Evolutionary conservation across 2,888 invertebrate genomes (phyloP).

Genomic region (Drosophila histrio): DNA sequence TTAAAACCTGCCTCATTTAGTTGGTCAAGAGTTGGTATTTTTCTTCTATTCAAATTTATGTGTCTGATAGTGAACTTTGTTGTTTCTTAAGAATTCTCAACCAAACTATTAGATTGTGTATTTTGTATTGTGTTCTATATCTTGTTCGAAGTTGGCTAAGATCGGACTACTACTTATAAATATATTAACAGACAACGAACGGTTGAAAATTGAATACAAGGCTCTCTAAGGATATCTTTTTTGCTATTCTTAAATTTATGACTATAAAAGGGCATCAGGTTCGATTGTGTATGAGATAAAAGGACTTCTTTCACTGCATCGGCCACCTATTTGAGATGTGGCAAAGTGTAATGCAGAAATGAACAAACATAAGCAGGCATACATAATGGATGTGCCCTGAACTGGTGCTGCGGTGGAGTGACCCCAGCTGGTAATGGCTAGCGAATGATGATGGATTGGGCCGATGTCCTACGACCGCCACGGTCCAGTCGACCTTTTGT

Average conservation of each 20-base stretch:
- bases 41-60: too few relatives aligned
- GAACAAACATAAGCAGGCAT: constrained; percentile 63
- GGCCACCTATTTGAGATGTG: constrained; percentile 25
- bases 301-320: background rate
- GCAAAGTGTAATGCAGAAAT: constrained; percentile 56
- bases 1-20: too few relatives aligned
- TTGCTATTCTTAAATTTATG: background rate
- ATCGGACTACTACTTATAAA: too few relatives aligned
- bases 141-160: too few relatives aligned
- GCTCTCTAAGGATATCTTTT: too few relatives aligned
- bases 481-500: constrained; percentile 61
- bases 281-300: background rate
- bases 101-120: too few relatives aligned
- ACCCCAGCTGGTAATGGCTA: constrained; percentile 7
- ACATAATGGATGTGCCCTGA: constrained; percentile 56
- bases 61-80: too few relatives aligned
- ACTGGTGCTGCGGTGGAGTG: constrained; percentile 14
- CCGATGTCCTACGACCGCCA: constrained; percentile 7
- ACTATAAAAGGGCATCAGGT: background rate
- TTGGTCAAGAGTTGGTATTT: too few relatives aligned
- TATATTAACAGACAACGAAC: too few relatives aligned
- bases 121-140: too few relatives aligned
- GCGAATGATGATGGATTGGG: background rate
- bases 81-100: too few relatives aligned
- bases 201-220: too few relatives aligned